phyloP scores from a whole-genome alignment of 2,888 invertebrate species.

The Noctua janthe region DNA sequence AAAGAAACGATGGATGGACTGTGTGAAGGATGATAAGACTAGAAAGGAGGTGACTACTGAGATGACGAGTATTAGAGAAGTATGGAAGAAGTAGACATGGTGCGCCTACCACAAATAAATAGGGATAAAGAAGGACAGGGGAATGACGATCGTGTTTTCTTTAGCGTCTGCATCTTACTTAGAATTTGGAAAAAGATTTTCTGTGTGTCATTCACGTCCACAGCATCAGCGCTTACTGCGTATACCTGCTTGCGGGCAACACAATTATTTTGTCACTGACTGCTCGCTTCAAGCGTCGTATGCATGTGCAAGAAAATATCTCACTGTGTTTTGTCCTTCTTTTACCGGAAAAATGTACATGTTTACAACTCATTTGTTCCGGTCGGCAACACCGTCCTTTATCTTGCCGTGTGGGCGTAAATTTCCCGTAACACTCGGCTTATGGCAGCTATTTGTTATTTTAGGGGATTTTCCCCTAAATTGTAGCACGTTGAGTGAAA shows the following conservation, averaged over 20 bases:
- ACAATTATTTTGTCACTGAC: background rate
- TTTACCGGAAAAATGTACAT: slow-evolving; percentile 17
- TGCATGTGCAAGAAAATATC: background rate
- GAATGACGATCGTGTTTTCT: background rate
- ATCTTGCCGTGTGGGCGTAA: slow-evolving; percentile 12
- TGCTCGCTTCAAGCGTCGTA: background rate
- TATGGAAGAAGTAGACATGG: no score
- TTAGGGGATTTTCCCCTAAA: slow-evolving; percentile 29
- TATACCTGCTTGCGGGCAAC: no score
- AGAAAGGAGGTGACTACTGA: no score
- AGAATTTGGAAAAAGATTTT: background rate
- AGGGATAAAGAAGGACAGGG: no score
- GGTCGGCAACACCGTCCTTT: slow-evolving; percentile 16
- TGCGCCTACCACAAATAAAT: no score
- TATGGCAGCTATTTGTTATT: slow-evolving; percentile 37
- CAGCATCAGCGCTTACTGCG: no score
- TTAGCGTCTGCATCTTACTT: background rate
- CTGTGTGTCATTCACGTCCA: no score
- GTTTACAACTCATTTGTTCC: slow-evolving; percentile 52
- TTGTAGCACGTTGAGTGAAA: slow-evolving; percentile 39
- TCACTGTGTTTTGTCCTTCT: background rate
- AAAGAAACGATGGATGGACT: no score
- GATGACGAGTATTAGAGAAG: no score
- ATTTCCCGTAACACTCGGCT: slow-evolving; percentile 8
- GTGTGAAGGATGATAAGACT: no score